These are phyloP conservation scores for Labeo catla DNA, from an alignment of 2,113 vertebrate genomes.

Conservation along the genomic window DNA sequence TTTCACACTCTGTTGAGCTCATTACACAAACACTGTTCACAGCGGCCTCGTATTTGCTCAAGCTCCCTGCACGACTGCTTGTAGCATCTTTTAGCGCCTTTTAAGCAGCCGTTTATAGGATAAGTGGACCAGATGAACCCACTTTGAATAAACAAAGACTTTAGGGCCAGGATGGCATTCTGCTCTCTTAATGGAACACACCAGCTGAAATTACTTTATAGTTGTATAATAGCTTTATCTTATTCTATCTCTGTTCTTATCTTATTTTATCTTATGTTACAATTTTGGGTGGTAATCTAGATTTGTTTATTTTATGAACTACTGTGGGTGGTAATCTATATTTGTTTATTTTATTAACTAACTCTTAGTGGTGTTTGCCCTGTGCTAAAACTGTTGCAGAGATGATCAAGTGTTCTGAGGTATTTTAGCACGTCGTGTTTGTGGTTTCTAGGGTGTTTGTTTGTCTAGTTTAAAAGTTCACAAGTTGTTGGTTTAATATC, in stretches of 20 bases:
- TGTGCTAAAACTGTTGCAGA: not conserved
- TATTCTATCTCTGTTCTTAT: too few relatives aligned
- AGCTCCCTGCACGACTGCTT: not conserved
- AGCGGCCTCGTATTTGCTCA: slow-evolving; percentile 14
- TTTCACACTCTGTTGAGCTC: slow-evolving; percentile 33
- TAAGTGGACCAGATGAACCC: not conserved
- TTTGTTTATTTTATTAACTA: not conserved
- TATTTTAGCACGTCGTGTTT: not conserved
- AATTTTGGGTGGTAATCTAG: not conserved
- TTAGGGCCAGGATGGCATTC: not conserved
- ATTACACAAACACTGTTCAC: not conserved
- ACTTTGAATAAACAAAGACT: not conserved
- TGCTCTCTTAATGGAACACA: not conserved
- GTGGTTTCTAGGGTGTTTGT: not conserved
- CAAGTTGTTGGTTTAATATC: not conserved
- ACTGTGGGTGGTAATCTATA: not conserved
- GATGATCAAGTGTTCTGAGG: not conserved
- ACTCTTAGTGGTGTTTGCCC: not conserved
- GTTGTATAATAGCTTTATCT: not conserved
- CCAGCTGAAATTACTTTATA: not conserved
- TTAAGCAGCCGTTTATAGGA: not conserved
- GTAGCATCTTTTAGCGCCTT: not conserved
- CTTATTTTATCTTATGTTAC: not conserved
- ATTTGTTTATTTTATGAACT: not conserved
- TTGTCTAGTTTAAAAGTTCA: not conserved